Percentiles rank a stretch among this genome's conserved stretches.
Evolutionary conservation across 1,140 invertebrate genomes (phyloP).

Genomic region (Drosophila chauvacae): DNA sequence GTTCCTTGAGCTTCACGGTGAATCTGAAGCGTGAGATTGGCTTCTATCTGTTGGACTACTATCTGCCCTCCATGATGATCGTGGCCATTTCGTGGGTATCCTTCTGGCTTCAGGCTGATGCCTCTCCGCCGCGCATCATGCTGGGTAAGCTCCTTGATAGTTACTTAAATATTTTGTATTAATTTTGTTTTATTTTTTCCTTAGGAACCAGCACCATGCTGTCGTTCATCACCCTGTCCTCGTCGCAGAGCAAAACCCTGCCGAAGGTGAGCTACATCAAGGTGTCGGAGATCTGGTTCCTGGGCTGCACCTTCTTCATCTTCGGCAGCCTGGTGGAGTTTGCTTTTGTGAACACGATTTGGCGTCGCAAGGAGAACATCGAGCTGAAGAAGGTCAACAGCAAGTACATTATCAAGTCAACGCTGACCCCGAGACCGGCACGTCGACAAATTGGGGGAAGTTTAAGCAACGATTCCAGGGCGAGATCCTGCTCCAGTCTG

Average conservation of each 20-base stretch:
- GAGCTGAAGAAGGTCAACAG: constrained; percentile 93
- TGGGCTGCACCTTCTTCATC: constrained; percentile 93
- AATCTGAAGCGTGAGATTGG: constrained; percentile 92
- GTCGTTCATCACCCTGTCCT: constrained; percentile 94
- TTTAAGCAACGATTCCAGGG: constrained; percentile 85
- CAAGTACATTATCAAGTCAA: constrained; percentile 93
- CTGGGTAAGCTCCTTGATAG: constrained; percentile 86
- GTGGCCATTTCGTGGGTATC: constrained; percentile 96
- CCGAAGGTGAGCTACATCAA: constrained; percentile 96
- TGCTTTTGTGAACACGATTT: constrained; percentile 95
- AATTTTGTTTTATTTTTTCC: constrained; percentile 37
- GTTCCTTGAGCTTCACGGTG: constrained; percentile 91
- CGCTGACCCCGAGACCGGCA: constrained; percentile 90
- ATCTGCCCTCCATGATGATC: constrained; percentile 94
- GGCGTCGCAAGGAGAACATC: constrained; percentile 92
- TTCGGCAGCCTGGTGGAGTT: constrained; percentile 95
- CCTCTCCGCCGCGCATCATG: constrained; percentile 92
- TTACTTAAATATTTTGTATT: neutral
- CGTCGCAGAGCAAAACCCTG: constrained; percentile 90
- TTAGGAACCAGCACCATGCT: constrained; percentile 92
- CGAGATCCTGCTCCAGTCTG: constrained; percentile 89
- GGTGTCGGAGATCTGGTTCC: constrained; percentile 94
- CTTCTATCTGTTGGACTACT: constrained; percentile 95
- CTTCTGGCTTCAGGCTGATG: constrained; percentile 95
- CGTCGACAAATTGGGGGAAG: constrained; percentile 88